phyloP scores from a whole-genome alignment of 1,140 invertebrate species.

The Delia radicum region DNA sequence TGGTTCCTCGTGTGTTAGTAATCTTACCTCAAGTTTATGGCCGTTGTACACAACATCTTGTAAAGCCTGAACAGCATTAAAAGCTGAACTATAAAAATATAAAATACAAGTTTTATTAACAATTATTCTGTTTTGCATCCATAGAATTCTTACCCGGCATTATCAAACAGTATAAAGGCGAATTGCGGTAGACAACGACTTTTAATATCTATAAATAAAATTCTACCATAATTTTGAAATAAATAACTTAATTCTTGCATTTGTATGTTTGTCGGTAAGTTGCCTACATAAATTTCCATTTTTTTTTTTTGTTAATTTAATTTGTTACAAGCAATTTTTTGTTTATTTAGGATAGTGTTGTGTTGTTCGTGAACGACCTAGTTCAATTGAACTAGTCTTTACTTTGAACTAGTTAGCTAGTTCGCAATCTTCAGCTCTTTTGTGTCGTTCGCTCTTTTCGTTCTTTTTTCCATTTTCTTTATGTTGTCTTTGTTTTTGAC shows the following conservation, averaged over 20 bases:
- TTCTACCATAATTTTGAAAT: neutral
- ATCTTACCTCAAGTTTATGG: neutral
- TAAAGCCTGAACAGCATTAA: neutral
- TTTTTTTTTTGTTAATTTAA: too few species aligned
- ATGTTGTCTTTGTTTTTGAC: too few species aligned
- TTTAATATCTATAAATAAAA: neutral
- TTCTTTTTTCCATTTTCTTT: too few species aligned
- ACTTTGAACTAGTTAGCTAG: too few species aligned
- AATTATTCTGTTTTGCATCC: neutral
- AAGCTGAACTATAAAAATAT: neutral
- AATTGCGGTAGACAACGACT: neutral
- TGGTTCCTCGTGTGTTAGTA: neutral
- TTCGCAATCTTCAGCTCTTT: too few species aligned
- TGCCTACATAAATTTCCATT: neutral
- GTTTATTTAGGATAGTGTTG: too few species aligned
- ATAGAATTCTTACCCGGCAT: neutral
- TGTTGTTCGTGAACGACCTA: too few species aligned
- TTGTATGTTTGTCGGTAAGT: neutral
- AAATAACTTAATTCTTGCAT: neutral
- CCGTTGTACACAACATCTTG: neutral
- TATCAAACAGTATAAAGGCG: neutral
- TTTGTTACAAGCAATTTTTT: too few species aligned
- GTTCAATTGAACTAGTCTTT: too few species aligned
- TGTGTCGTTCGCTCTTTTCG: too few species aligned
- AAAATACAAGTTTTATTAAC: too few species aligned